phyloP scores from a whole-genome alignment of 2,113 vertebrate species.

The Blennius ocellaris region DNA sequence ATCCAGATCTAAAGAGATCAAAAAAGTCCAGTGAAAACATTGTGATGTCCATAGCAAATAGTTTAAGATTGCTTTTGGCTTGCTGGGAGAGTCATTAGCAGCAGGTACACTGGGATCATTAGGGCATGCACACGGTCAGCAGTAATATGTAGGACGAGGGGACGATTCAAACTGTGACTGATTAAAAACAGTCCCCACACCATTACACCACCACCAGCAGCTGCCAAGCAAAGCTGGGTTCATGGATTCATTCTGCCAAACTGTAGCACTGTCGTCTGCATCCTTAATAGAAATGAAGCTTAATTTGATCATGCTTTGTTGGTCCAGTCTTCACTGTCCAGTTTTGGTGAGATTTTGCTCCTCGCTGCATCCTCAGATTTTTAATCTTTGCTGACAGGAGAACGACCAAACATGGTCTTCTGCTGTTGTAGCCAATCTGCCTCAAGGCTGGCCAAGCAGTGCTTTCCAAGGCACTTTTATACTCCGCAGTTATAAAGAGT shows the following conservation, averaged over 20 bases:
- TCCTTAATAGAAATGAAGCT: not conserved
- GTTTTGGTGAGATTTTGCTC: not conserved
- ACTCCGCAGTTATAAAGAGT: not conserved
- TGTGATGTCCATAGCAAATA: not conserved
- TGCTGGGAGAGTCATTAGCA: not conserved
- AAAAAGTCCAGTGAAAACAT: not conserved
- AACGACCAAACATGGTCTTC: no score
- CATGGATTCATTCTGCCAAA: not conserved
- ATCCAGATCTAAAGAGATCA: not conserved
- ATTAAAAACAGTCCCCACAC: not conserved
- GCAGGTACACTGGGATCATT: no score
- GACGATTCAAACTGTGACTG: not conserved
- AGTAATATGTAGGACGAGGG: not conserved
- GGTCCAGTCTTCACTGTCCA: not conserved
- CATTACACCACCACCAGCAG: not conserved
- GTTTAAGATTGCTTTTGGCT: not conserved
- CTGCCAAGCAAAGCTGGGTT: not conserved
- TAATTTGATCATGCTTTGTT: not conserved
- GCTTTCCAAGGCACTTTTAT: not conserved
- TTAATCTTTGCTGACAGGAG: not conserved
- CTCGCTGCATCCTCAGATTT: not conserved
- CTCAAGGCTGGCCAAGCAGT: no score
- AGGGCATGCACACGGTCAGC: not conserved
- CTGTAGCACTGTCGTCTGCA: not conserved
- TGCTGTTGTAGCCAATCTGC: not conserved